Percentiles rank a stretch among this genome's conserved stretches.
phyloP scores from a whole-genome alignment of 2,113 vertebrate species.

The Cottus gobio region DNA sequence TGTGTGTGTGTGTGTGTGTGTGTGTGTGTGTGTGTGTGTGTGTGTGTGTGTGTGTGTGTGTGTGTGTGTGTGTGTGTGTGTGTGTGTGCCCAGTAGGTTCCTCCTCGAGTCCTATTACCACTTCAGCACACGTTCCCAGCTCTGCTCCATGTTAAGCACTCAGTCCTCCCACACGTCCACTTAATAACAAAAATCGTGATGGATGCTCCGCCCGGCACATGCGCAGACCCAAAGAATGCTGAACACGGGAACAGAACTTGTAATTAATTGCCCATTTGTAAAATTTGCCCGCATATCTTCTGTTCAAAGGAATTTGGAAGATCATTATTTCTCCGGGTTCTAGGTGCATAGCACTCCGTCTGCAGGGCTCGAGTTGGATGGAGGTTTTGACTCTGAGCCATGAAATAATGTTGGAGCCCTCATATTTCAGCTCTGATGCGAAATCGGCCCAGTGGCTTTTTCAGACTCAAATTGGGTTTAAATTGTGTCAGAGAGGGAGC shows the following conservation, averaged over 20 bases:
- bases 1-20: not conserved
- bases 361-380: slow-evolving; percentile 52
- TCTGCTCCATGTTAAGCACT: slow-evolving; percentile 46
- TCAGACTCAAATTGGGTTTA: slow-evolving; percentile 68
- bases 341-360: slow-evolving; percentile 39
- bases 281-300: slow-evolving; percentile 40
- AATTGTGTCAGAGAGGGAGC: slow-evolving; percentile 73
- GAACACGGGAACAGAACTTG: slow-evolving; percentile 53
- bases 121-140: slow-evolving; percentile 38
- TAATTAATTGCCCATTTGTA: slow-evolving; percentile 56
- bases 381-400: slow-evolving; percentile 60
- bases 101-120: slow-evolving; percentile 36
- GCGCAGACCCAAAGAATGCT: slow-evolving; percentile 39
- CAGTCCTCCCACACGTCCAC: slow-evolving; percentile 50
- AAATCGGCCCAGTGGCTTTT: slow-evolving; percentile 68
- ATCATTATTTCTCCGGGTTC: slow-evolving; percentile 34
- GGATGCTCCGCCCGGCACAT: slow-evolving; percentile 49
- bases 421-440: slow-evolving; percentile 68
- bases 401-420: slow-evolving; percentile 61
- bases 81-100: slow-evolving; percentile 28
- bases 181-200: slow-evolving; percentile 62
- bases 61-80: not conserved
- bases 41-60: not conserved
- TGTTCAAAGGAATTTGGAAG: slow-evolving; percentile 41
- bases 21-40: slow-evolving; percentile 7